Evolutionary conservation across 2,113 vertebrate genomes (phyloP), one percentile per base, ranked within the genome.

Genomic region (Melanerpes formicivorus): DNA sequence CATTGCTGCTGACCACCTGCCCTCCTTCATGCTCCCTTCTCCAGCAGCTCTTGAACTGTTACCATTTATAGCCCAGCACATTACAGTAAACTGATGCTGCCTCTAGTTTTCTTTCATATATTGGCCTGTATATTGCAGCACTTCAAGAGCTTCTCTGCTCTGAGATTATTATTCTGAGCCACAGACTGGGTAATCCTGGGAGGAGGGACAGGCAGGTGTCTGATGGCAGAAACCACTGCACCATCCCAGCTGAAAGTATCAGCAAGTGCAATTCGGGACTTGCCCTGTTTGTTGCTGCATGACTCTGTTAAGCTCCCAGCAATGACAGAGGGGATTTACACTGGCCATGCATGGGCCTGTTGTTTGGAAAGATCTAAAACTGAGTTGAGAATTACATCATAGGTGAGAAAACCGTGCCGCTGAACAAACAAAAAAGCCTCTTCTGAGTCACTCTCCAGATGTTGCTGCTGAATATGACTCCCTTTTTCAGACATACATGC

Each of bases 401-500:
- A 88, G 56, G 60, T 93, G 72, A 69, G 64, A 90, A 90, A 96
- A 90, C 7, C 54, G 69, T 72, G 54, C 75, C 90, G 60, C 55
- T 93, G 46, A 46, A 87, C 84, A 62, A 81, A 90, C 54, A 63
- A 76, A 76, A 91, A 93, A 64, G 1, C 69, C 91, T 92, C 74
- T 96, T 95, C 26, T 48, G 86, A 92, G 82, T 93, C 29, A 64
- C 54, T 93, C 72, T 95, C 18, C 55, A 82, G 87, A 75, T 93
- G 70, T 26, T 69, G 48, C 71, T 94, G 79, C 87, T 96, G 93
- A 94, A 77, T 92, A 79, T 82, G 54, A 32, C 23, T 95, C 73
- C 75, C 17, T 34, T 91, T 92, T 93, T 85, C 80, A 90, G 91
- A 56, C 22, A 82, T 67, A 82, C 15, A 32, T 79, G 72, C 88